These are phyloP conservation scores for Folsomia manolachei DNA, from an alignment of 2,888 invertebrate species.

Conservation along the genomic window DNA sequence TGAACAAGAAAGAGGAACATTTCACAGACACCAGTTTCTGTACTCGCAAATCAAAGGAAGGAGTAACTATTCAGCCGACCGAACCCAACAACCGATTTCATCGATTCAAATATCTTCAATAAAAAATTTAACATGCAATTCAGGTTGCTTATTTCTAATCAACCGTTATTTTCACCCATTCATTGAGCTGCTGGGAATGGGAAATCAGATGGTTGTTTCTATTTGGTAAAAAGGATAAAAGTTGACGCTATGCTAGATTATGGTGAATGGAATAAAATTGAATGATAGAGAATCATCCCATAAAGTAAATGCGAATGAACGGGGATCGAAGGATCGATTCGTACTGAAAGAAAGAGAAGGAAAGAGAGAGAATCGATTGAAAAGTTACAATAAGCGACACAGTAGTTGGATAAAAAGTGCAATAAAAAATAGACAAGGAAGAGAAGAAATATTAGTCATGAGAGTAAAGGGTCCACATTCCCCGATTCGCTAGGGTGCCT, in stretches of 20 bases:
- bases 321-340: slow-evolving; percentile 15
- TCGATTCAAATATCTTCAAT: neutral
- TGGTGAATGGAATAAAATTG: neutral
- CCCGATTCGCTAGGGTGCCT: slow-evolving; percentile 22
- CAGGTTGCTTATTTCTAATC: neutral
- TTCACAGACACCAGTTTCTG: neutral
- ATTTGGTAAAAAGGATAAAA: slow-evolving; percentile 5
- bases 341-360: no score
- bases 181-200: no score
- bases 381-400: slow-evolving; percentile 13
- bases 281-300: neutral
- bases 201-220: slow-evolving; percentile 5
- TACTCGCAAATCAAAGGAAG: neutral
- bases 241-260: neutral
- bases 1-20: no score
- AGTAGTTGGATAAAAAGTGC: slow-evolving; percentile 15
- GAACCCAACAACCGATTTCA: neutral
- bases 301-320: neutral
- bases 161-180: neutral
- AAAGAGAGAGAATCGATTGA: slow-evolving; percentile 20
- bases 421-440: slow-evolving; percentile 13
- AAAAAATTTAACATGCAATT: neutral
- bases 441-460: slow-evolving; percentile 20
- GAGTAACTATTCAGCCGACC: neutral
- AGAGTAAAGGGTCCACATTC: slow-evolving; percentile 16